Percentiles rank a stretch among this genome's conserved stretches.
Conservation (phyloP, 1,140 invertebrate species). For the Cataglyphis hispanica region DNA sequence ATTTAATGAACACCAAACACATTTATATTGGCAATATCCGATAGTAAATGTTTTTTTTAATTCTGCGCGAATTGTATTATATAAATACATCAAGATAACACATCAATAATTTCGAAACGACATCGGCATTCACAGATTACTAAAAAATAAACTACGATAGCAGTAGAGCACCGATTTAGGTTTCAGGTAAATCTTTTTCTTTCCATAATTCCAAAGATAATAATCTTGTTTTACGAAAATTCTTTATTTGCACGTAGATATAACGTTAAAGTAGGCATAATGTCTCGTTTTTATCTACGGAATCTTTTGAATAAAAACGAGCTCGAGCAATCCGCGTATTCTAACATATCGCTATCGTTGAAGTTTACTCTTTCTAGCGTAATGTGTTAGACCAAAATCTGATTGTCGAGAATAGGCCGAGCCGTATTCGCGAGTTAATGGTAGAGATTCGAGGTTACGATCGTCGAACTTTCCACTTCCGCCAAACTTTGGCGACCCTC, state of each 20-base stretch:
- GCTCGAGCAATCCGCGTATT: neutral
- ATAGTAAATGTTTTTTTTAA: conserved; percentile 21
- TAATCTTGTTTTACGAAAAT: neutral
- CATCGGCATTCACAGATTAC: neutral
- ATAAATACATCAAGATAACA: conserved; percentile 13
- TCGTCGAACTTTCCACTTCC: conserved; percentile 75
- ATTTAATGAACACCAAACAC: conserved; percentile 37
- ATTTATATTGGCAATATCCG: conserved; percentile 21
- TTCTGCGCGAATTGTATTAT: conserved; percentile 5
- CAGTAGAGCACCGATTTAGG: neutral
- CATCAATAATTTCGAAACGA: conserved; percentile 8
- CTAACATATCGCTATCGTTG: conserved; percentile 50
- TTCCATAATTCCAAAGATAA: neutral
- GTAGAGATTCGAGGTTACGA: conserved; percentile 72
- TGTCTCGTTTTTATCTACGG: conserved; percentile 1
- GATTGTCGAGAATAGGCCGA: conserved; percentile 74
- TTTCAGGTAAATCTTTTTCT: neutral
- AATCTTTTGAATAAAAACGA: conserved; percentile 30
- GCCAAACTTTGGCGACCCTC: conserved; percentile 62
- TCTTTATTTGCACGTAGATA: conserved; percentile 2
- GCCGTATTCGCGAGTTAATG: conserved; percentile 64
- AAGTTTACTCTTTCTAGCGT: conserved; percentile 58
- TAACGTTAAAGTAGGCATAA: neutral
- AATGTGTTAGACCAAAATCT: conserved; percentile 68
- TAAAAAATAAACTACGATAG: neutral